phyloP scores from a whole-genome alignment of 2,797 vertebrate genomes.

The Periophthalmus magnuspinnatus region DNA sequence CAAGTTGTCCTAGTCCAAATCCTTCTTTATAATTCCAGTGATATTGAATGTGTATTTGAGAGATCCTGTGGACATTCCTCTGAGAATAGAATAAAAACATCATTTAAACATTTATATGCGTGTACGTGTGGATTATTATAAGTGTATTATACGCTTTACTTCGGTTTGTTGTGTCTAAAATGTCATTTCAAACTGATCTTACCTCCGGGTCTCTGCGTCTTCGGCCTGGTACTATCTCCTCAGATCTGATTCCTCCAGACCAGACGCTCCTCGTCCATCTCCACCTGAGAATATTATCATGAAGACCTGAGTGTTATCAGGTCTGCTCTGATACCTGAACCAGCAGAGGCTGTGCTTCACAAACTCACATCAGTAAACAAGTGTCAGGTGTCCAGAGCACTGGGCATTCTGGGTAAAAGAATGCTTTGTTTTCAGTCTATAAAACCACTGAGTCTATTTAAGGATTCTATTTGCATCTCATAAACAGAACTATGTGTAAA shows the following conservation, averaged over 20 bases:
- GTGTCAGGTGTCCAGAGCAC: constrained; percentile 53
- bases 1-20: constrained; percentile 12
- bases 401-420: constrained; percentile 26
- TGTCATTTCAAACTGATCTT: constrained; percentile 31
- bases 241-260: constrained; percentile 39
- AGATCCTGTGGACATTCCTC: neutral
- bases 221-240: constrained; percentile 35
- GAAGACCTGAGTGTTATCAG: constrained; percentile 59
- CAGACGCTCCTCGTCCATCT: constrained; percentile 68
- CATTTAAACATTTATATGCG: neutral
- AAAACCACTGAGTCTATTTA: neutral
- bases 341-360: constrained; percentile 42
- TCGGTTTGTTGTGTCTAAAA: neutral
- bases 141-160: neutral
- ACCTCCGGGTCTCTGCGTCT: constrained; percentile 45
- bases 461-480: neutral
- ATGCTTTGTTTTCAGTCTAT: constrained; percentile 32
- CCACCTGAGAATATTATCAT: constrained; percentile 73
- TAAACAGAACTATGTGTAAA: neutral
- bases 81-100: neutral
- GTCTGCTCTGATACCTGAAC: constrained; percentile 50
- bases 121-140: neutral
- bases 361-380: constrained; percentile 51
- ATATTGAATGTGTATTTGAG: constrained; percentile 1
- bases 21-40: neutral